These are phyloP conservation scores for Drosophila nebulosa DNA, from an alignment of 1,140 invertebrate species.

Conservation along the genomic window DNA sequence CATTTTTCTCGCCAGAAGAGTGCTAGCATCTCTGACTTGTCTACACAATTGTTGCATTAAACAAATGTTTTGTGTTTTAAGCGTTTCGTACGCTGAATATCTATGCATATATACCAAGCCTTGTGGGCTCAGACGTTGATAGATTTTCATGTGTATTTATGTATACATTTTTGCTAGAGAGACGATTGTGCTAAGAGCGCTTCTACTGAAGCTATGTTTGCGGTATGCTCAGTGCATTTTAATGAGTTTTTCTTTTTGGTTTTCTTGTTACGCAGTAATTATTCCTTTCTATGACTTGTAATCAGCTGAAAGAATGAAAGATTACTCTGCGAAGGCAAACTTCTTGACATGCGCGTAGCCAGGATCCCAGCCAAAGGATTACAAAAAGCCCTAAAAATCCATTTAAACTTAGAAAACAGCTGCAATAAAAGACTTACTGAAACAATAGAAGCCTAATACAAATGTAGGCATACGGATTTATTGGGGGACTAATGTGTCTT, in stretches of 20 bases:
- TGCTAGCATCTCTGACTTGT: slow-evolving; percentile 54
- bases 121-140: slow-evolving; percentile 64
- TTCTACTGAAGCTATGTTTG: slow-evolving; percentile 33
- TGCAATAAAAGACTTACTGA: neutral
- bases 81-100: no score
- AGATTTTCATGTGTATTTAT: slow-evolving; percentile 58
- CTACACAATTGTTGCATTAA: slow-evolving; percentile 74
- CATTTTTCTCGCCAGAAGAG: neutral
- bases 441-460: neutral
- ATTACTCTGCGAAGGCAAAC: neutral
- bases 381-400: neutral
- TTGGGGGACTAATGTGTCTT: no score
- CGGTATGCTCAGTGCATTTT: slow-evolving; percentile 50
- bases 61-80: slow-evolving; percentile 58
- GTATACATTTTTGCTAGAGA: neutral
- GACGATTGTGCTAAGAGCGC: slow-evolving; percentile 6
- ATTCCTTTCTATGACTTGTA: slow-evolving; percentile 52
- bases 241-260: slow-evolving; percentile 57
- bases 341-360: neutral
- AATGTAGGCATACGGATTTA: no score
- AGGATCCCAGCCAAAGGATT: neutral
- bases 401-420: neutral
- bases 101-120: slow-evolving; percentile 7
- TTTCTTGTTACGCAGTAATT: slow-evolving; percentile 52
- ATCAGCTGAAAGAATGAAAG: neutral